phyloP scores from a whole-genome alignment of 2,797 vertebrate species.

The Carduelis carduelis region DNA sequence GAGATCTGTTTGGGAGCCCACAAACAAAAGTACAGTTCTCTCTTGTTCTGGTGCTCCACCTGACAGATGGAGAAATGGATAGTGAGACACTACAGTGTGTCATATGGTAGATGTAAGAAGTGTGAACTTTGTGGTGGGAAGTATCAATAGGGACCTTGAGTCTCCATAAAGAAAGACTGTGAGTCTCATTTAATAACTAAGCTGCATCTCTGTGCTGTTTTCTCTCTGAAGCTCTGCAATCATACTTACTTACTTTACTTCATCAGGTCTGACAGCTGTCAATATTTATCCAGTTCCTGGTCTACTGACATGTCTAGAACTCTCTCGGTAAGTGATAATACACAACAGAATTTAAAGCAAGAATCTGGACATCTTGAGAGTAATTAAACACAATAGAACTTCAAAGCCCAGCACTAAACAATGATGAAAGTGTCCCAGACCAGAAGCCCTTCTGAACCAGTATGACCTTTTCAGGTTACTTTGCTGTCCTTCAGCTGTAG shows the following conservation, averaged over 20 bases:
- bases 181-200: background rate
- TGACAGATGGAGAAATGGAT: background rate
- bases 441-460: background rate
- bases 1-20: background rate
- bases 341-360: background rate
- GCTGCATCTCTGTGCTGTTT: background rate
- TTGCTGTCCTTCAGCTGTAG: background rate
- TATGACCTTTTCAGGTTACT: background rate
- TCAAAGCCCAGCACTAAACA: background rate
- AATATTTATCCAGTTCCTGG: constrained; percentile 90
- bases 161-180: background rate
- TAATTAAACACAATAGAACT: background rate
- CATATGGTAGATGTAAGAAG: background rate
- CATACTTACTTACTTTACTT: constrained; percentile 43
- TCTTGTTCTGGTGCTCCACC: background rate
- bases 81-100: background rate
- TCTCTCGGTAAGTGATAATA: constrained; percentile 85
- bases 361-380: background rate
- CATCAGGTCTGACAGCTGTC: constrained; percentile 83
- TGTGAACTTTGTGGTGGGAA: background rate
- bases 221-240: background rate
- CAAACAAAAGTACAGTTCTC: background rate
- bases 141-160: background rate
- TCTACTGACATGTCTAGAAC: constrained; percentile 87
- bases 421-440: background rate